These are phyloP conservation scores for Edolisoma coerulescens DNA, from an alignment of 2,113 vertebrate genomes.

Conservation along the genomic window DNA sequence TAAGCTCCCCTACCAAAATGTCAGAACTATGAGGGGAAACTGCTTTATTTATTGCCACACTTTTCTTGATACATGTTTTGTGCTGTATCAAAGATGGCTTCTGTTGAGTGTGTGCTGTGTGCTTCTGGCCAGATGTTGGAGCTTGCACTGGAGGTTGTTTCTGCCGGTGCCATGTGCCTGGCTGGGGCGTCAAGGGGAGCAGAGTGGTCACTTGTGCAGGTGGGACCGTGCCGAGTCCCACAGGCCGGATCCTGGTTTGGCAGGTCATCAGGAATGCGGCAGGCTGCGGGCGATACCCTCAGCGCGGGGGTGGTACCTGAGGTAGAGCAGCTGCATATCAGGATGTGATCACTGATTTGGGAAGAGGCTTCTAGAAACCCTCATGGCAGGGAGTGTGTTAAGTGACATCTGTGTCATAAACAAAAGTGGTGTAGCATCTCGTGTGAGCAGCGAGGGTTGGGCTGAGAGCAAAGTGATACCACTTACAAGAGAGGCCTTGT, in stretches of 20 bases:
- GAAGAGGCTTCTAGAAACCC: neutral
- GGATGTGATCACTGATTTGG: neutral
- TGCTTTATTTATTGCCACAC: neutral
- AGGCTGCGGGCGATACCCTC: neutral
- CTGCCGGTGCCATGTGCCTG: neutral
- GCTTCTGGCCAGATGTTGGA: neutral
- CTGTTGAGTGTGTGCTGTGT: neutral
- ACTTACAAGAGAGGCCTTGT: neutral
- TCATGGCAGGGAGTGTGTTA: neutral
- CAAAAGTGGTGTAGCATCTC: neutral
- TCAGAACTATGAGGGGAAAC: neutral
- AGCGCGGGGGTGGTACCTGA: rapidly evolving
- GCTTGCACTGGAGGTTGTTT: neutral
- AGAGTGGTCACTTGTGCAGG: neutral
- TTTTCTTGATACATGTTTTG: rapidly evolving
- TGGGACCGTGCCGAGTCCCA: rapidly evolving
- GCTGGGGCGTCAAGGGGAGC: neutral
- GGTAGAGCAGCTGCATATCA: rapidly evolving
- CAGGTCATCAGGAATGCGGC: neutral
- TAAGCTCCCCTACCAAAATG: neutral
- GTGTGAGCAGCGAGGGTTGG: neutral
- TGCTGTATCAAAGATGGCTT: neutral
- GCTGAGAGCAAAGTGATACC: neutral
- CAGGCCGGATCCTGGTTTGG: rapidly evolving
- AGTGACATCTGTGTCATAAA: neutral